Percentiles rank a stretch among this genome's conserved stretches.
phyloP scores from a whole-genome alignment of 2,888 invertebrate species.

The Mystacides longicornis region DNA sequence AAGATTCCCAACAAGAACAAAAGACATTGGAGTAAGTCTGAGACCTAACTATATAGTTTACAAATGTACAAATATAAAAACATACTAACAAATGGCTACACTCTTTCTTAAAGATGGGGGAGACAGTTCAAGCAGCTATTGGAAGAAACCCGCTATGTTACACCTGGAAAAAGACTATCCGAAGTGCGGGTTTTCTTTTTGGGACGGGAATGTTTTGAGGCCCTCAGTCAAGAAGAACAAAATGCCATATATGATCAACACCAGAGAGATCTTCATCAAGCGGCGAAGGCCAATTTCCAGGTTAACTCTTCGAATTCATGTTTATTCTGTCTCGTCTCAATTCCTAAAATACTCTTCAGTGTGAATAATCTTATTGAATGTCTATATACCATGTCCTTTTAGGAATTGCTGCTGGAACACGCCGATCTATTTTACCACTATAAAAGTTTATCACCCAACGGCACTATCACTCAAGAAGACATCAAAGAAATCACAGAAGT shows the following conservation, averaged over 20 bases:
- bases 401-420: slow-evolving; percentile 86
- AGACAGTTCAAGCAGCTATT: slow-evolving; percentile 89
- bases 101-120: slow-evolving; percentile 62
- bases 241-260: slow-evolving; percentile 90
- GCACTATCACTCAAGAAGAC: slow-evolving; percentile 89
- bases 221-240: slow-evolving; percentile 81
- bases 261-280: slow-evolving; percentile 81
- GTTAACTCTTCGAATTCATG: slow-evolving; percentile 33
- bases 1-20: slow-evolving; percentile 85
- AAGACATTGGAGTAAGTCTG: slow-evolving; percentile 80
- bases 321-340: not conserved
- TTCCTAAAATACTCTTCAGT: too few relatives aligned
- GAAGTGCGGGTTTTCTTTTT: slow-evolving; percentile 88
- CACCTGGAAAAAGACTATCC: slow-evolving; percentile 86
- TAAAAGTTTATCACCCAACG: slow-evolving; percentile 81
- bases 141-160: slow-evolving; percentile 90
- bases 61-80: too few relatives aligned
- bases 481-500: slow-evolving; percentile 89
- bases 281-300: slow-evolving; percentile 86
- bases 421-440: slow-evolving; percentile 91
- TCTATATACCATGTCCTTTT: not conserved
- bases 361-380: too few relatives aligned
- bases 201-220: slow-evolving; percentile 92
- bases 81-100: too few relatives aligned
- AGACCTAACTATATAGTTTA: too few relatives aligned